Percentiles rank a stretch among this genome's conserved stretches.
phyloP scores from a whole-genome alignment of 2,888 invertebrate species.

The Diogma glabrata region DNA sequence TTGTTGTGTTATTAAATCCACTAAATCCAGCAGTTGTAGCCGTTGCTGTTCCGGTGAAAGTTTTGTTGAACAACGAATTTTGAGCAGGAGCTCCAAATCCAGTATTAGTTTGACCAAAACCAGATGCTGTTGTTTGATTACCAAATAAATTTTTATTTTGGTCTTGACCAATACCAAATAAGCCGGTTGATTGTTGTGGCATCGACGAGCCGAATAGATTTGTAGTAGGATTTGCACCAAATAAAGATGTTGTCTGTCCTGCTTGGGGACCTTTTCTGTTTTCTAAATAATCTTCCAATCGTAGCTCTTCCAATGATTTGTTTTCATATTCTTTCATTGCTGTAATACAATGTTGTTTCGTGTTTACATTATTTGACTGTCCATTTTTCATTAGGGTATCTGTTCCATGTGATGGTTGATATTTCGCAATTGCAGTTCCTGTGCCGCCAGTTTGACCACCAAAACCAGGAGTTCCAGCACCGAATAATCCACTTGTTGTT shows the following conservation, averaged over 20 bases:
- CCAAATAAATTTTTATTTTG: constrained; percentile 48
- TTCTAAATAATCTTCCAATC: constrained; percentile 85
- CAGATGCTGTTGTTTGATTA: constrained; percentile 21
- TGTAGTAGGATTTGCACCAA: constrained; percentile 36
- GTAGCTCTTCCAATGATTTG: constrained; percentile 89
- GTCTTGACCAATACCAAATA: constrained; percentile 46
- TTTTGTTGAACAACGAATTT: constrained; percentile 55
- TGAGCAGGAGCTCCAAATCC: constrained; percentile 44
- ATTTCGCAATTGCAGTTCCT: constrained; percentile 70
- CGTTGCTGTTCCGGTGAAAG: constrained; percentile 41
- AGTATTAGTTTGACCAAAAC: constrained; percentile 39
- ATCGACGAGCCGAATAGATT: constrained; percentile 35
- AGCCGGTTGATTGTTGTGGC: constrained; percentile 33
- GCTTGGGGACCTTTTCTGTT: constrained; percentile 68
- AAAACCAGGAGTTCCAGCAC: constrained; percentile 33
- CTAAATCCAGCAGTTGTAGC: constrained; percentile 30
- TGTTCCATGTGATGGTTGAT: constrained; percentile 72
- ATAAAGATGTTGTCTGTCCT: constrained; percentile 36
- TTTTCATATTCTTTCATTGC: constrained; percentile 97
- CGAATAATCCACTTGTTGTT: constrained; percentile 40
- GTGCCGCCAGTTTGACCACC: constrained; percentile 28
- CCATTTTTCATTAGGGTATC: constrained; percentile 90
- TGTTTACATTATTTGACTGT: constrained; percentile 71
- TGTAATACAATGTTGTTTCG: constrained; percentile 92
- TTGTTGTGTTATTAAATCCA: constrained; percentile 24